These are phyloP conservation scores for Prunella himalayana DNA, from an alignment of 2,113 vertebrate species.

Conservation along the genomic window DNA sequence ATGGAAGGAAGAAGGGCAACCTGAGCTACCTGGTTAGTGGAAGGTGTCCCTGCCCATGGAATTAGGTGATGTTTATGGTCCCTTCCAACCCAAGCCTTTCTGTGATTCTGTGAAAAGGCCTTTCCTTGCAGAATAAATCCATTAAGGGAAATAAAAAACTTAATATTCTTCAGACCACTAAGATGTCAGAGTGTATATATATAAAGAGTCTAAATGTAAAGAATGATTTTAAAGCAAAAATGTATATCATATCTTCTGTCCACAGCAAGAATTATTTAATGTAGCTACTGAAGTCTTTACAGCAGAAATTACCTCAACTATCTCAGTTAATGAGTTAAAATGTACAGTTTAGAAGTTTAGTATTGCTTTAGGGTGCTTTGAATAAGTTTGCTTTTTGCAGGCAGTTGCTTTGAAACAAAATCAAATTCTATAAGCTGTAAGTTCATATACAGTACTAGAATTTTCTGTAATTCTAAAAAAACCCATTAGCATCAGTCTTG, in stretches of 20 bases:
- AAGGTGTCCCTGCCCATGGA: neutral
- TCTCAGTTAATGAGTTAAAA: neutral
- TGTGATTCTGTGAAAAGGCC: neutral
- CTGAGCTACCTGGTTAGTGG: neutral
- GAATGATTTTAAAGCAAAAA: neutral
- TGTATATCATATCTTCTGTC: neutral
- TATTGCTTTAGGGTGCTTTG: neutral
- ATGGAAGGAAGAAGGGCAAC: neutral
- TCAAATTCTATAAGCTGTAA: neutral
- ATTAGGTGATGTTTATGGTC: neutral
- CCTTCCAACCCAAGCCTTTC: neutral
- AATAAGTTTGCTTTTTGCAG: neutral
- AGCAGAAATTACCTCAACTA: neutral
- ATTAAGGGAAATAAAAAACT: neutral
- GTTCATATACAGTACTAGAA: neutral
- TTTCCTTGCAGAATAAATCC: neutral
- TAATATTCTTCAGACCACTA: neutral
- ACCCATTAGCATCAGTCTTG: fast-evolving
- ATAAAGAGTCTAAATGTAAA: neutral
- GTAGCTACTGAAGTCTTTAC: neutral
- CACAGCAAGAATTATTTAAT: neutral
- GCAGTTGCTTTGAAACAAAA: neutral
- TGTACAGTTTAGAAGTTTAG: neutral
- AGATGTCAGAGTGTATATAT: neutral
- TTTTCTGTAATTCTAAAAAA: neutral